phyloP scores from a whole-genome alignment of 2,888 invertebrate species.

The Neuroscelio doddi region DNA sequence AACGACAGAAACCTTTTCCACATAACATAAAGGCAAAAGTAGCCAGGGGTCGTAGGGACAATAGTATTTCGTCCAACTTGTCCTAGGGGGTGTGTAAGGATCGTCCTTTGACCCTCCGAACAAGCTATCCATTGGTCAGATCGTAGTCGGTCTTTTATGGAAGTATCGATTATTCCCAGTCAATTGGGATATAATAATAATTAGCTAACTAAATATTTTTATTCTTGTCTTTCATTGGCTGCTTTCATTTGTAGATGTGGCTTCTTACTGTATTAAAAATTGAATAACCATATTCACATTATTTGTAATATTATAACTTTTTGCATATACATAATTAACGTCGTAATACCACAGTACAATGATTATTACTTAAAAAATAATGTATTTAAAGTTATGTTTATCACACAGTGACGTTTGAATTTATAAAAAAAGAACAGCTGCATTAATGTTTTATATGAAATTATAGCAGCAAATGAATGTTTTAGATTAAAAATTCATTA shows the following conservation, averaged over 20 bases:
- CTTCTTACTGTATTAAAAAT: not conserved
- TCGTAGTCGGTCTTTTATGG: conserved; percentile 28
- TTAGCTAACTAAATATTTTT: conserved; percentile 12
- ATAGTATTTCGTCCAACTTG: conserved; percentile 34
- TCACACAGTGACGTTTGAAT: too few relatives aligned
- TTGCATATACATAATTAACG: too few relatives aligned
- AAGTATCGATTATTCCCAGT: conserved; percentile 46
- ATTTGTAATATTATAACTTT: too few relatives aligned
- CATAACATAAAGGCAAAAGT: conserved; percentile 36
- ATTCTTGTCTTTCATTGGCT: not conserved
- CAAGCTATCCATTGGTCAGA: conserved; percentile 48
- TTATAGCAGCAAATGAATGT: too few relatives aligned
- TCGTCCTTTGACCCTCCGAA: conserved; percentile 48
- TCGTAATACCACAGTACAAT: too few relatives aligned
- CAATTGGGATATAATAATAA: conserved; percentile 37
- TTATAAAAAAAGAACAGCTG: too few relatives aligned
- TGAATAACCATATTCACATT: too few relatives aligned
- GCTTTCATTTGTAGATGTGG: not conserved
- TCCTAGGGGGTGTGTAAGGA: conserved; percentile 46
- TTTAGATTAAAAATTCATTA: too few relatives aligned
- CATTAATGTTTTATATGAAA: too few relatives aligned
- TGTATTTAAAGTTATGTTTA: too few relatives aligned
- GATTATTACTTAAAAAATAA: too few relatives aligned
- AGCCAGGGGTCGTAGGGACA: conserved; percentile 33
- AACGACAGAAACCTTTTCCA: conserved; percentile 30